Percentiles rank a stretch among this genome's conserved stretches.
Conservation (phyloP, 2,113 vertebrate species). For the Ondatra zibethicus region DNA sequence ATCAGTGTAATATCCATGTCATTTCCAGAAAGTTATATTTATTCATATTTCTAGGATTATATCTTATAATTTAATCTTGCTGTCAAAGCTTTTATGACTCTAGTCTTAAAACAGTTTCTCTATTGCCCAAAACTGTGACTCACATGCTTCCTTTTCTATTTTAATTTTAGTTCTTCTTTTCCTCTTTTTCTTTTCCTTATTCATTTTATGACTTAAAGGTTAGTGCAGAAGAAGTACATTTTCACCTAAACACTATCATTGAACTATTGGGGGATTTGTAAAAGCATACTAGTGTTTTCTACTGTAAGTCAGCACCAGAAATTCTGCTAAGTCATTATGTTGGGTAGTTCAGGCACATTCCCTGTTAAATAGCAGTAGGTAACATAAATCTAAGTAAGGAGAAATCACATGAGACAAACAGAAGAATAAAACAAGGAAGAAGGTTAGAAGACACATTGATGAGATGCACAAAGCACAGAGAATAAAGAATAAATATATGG, state of each 20-base stretch:
- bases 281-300: not conserved
- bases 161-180: not conserved
- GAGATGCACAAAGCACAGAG: not conserved
- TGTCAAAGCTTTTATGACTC: not conserved
- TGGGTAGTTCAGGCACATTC: not conserved
- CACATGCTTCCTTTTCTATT: not conserved
- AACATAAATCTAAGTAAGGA: not conserved
- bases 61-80: not conserved
- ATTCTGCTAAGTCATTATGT: not conserved
- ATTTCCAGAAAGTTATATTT: not conserved
- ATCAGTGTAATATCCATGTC: no score
- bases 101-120: not conserved
- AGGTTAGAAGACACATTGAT: not conserved
- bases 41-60: not conserved
- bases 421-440: not conserved
- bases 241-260: not conserved
- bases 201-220: not conserved
- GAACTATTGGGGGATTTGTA: not conserved
- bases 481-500: not conserved
- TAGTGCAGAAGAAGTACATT: not conserved
- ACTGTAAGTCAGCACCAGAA: not conserved
- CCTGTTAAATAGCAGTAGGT: not conserved
- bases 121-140: not conserved
- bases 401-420: not conserved
- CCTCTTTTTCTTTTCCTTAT: not conserved